Conservation (phyloP, 1,140 invertebrate species). For the Cheumatopsyche charites region DNA sequence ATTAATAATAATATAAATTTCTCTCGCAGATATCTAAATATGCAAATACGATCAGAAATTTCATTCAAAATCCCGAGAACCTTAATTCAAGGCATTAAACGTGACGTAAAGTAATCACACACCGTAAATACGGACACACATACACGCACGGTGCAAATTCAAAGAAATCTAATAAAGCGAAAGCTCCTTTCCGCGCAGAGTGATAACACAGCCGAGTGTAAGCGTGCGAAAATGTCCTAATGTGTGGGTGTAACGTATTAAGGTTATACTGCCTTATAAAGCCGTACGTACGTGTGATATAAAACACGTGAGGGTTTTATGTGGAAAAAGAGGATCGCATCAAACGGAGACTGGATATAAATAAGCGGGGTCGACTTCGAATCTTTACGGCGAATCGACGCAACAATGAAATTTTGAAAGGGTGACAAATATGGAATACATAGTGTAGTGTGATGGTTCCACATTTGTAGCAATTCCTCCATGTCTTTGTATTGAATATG, state of each 20-base stretch:
- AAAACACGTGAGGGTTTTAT: background rate
- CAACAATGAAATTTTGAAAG: slow-evolving; percentile 1
- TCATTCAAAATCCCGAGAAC: too few relatives aligned
- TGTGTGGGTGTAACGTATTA: background rate
- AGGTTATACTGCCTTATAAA: background rate
- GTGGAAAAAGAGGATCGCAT: background rate
- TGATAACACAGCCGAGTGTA: background rate
- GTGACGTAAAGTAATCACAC: too few relatives aligned
- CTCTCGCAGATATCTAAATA: too few relatives aligned
- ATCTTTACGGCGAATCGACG: background rate
- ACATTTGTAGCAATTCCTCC: too few relatives aligned
- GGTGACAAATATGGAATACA: background rate
- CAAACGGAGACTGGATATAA: too few relatives aligned
- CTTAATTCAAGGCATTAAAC: too few relatives aligned
- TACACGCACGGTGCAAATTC: background rate
- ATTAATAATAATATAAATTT: too few relatives aligned
- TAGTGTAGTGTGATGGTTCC: background rate
- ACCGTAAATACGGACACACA: too few relatives aligned
- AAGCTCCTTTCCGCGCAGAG: too few relatives aligned
- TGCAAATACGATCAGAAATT: too few relatives aligned
- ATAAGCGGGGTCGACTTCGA: background rate
- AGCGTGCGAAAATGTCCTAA: background rate
- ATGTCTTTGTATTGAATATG: too few relatives aligned
- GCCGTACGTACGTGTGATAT: background rate
- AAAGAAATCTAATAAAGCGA: slow-evolving; percentile 11